Conservation (phyloP, 1,140 invertebrate genomes). For the Halesus radiatus region DNA sequence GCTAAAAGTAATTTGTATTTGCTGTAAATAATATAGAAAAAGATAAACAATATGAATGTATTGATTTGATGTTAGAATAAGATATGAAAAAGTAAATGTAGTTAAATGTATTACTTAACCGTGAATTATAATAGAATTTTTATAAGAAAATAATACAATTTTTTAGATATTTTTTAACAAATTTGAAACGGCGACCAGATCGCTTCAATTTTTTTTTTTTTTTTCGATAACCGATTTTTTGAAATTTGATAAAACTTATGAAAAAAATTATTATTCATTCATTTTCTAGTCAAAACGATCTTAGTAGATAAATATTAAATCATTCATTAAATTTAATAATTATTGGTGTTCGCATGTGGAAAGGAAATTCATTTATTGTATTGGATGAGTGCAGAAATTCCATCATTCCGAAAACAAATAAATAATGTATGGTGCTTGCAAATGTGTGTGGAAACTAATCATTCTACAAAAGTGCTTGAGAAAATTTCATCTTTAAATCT, state of each 20-base stretch:
- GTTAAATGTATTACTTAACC: constrained; percentile 13
- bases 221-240: not conserved
- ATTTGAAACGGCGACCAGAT: not conserved
- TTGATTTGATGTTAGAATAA: constrained; percentile 22
- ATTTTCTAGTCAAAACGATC: too few relatives aligned
- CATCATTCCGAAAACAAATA: not conserved
- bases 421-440: not conserved
- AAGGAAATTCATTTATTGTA: not conserved
- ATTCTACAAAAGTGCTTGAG: not conserved
- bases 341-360: not conserved
- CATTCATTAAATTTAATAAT: not conserved
- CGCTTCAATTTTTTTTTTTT: not conserved
- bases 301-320: not conserved
- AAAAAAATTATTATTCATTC: too few relatives aligned
- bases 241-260: too few relatives aligned
- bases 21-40: constrained; percentile 17
- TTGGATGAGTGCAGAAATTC: not conserved
- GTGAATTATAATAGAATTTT: constrained; percentile 19
- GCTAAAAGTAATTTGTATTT: not conserved
- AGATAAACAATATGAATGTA: not conserved
- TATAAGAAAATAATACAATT: constrained; percentile 20
- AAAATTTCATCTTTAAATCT: not conserved
- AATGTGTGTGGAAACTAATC: not conserved
- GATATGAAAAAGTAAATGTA: constrained; percentile 16
- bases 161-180: constrained; percentile 23